Evolutionary conservation across 1,140 invertebrate species (phyloP).

Genomic region (Drosophila varians): DNA sequence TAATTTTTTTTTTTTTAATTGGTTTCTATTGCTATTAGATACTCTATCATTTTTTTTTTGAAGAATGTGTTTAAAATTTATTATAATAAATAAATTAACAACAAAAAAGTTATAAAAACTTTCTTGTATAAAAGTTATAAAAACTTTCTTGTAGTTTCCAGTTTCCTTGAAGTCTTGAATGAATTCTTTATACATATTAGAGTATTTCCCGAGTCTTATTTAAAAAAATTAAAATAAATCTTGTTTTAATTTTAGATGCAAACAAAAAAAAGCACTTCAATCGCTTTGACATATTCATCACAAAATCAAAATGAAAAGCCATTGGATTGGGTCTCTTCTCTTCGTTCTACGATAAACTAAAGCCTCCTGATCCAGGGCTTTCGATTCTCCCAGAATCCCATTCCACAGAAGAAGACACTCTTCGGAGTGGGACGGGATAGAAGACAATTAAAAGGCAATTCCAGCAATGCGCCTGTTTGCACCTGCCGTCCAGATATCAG

Average conservation of each 20-base stretch:
- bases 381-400: conserved; percentile 13
- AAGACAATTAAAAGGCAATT: conserved; percentile 70
- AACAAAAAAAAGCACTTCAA: conserved; percentile 13
- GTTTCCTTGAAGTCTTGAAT: too few relatives aligned
- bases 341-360: conserved; percentile 41
- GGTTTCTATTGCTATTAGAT: too few relatives aligned
- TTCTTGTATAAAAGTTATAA: too few relatives aligned
- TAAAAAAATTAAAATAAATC: neutral
- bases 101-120: too few relatives aligned
- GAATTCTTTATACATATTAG: too few relatives aligned
- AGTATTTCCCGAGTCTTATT: neutral
- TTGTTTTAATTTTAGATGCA: conserved; percentile 1
- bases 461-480: conserved; percentile 67
- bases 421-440: neutral
- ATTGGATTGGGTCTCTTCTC: neutral
- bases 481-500: conserved; percentile 67
- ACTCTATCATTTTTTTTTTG: too few relatives aligned
- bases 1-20: too few relatives aligned
- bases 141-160: too few relatives aligned
- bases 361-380: conserved; percentile 25
- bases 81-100: too few relatives aligned
- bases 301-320: conserved; percentile 20
- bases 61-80: too few relatives aligned
- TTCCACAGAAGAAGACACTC: neutral
- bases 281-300: conserved; percentile 17